Conservation (phyloP, 2,113 vertebrate species). For the Siphamia tubifer region DNA sequence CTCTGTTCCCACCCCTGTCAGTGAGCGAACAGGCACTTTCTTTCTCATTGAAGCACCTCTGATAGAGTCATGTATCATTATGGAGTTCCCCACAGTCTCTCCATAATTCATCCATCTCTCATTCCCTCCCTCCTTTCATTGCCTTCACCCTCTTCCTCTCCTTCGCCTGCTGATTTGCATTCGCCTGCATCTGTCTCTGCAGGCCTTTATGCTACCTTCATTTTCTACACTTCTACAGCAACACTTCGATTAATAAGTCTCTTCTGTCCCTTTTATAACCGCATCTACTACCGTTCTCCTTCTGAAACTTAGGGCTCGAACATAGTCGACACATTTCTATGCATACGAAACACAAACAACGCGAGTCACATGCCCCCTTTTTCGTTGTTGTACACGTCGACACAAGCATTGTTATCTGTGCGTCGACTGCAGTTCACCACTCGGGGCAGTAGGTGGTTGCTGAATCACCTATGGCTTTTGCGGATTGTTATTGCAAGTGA, state of each 20-base stretch:
- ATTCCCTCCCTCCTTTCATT: constrained; percentile 20
- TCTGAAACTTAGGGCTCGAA: background rate
- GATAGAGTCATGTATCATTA: constrained; percentile 60
- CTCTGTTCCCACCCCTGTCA: constrained; percentile 2
- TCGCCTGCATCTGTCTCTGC: constrained; percentile 30
- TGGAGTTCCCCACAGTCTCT: constrained; percentile 39
- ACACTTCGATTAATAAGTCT: constrained; percentile 7
- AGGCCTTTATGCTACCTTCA: constrained; percentile 6
- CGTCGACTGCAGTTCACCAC: no score
- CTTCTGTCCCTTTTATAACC: background rate
- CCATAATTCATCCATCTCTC: constrained; percentile 50
- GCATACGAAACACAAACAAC: no score
- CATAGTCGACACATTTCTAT: no score
- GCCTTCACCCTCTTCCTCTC: constrained; percentile 25
- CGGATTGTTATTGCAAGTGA: no score
- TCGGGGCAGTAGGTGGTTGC: no score
- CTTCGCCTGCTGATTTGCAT: constrained; percentile 54
- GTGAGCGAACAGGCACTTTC: background rate
- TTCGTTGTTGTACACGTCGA: no score
- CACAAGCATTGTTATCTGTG: no score
- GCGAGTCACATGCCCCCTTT: no score
- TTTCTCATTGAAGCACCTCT: constrained; percentile 38
- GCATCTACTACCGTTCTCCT: background rate
- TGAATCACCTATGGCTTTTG: no score
- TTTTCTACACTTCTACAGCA: constrained; percentile 17